Evolutionary conservation across 2,888 invertebrate species (phyloP), one percentile per base, ranked within the genome.

Genomic region (Epinotia brunnichana): DNA sequence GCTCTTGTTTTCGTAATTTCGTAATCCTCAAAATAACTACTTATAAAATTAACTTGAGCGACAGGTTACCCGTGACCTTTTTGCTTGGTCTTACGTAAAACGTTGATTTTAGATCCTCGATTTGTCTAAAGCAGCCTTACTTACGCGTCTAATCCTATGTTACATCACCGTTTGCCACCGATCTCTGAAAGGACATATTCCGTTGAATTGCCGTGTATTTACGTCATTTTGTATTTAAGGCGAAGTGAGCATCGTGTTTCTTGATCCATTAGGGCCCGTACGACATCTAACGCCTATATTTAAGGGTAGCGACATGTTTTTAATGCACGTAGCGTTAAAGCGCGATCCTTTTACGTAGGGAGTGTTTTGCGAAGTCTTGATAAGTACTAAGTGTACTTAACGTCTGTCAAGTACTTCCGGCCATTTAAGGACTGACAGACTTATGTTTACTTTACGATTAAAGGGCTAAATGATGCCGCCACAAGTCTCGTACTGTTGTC

Each of bases 281-380:
- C 53, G 53, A 69, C 61, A 69, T 24, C 61, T 44, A 24, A 69
- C 69, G 62, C 62, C 48, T 29, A 54, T 69, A 69, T 54, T 29
- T 44, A 62, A 19, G 54, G 44, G 61, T 44, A 62, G 62, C 48
- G 48, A 48, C 13, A 44, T 44, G 4, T 48, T 48, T 44, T 15
- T 44, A 44, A 44, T 39, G 39, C 53, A 29, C 56, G 56, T 9
- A 53, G 19, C 53, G 53, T 19, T n/a, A n/a, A 57, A 4, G 57
- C 21, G 21, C 54, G 29, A 56, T 24, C 9, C 29, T 21, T 57
- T 57, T 57, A 57, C 29, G 29, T n/a, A n/a, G 29, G n/a, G n/a
- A 21, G 57, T 57, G 7, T 57, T 29, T n/a, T n/a, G 48, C n/a
- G n/a, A 48, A 48, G n/a, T 48, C n/a, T 48, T n/a, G 5, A 48